These are phyloP conservation scores for Carollia perspicillata DNA, from an alignment of 2,113 vertebrate species.

Conservation along the genomic window DNA sequence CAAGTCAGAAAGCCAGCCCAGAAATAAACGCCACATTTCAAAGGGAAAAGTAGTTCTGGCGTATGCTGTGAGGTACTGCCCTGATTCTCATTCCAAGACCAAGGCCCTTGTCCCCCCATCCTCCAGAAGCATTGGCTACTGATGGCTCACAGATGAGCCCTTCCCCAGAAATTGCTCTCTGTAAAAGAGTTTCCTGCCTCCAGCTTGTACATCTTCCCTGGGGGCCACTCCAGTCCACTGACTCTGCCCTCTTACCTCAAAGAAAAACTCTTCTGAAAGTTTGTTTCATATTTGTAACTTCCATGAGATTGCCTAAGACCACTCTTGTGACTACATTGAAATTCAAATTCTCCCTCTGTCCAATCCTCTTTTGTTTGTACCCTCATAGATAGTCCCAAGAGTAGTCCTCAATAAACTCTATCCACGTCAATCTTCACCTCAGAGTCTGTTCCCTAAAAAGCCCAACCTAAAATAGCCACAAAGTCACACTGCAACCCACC, in stretches of 20 bases:
- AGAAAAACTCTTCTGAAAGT: not conserved
- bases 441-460: not conserved
- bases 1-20: not conserved
- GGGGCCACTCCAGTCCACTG: not conserved
- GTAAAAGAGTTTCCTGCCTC: not conserved
- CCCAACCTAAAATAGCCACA: not conserved
- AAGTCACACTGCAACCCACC: not conserved
- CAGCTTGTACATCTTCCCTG: not conserved
- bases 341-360: not conserved
- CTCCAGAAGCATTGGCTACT: not conserved
- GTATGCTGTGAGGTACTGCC: not conserved
- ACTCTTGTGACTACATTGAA: not conserved
- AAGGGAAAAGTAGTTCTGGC: not conserved
- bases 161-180: not conserved
- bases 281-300: not conserved
- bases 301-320: not conserved
- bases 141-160: not conserved
- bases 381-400: not conserved
- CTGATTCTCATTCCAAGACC: not conserved
- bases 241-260: not conserved
- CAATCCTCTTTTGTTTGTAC: not conserved
- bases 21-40: not conserved
- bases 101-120: not conserved
- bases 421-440: not conserved
- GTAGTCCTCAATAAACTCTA: not conserved